Evolutionary conservation across 2,797 vertebrate genomes (phyloP).

Genomic region (Rhinophrynus dorsalis): DNA sequence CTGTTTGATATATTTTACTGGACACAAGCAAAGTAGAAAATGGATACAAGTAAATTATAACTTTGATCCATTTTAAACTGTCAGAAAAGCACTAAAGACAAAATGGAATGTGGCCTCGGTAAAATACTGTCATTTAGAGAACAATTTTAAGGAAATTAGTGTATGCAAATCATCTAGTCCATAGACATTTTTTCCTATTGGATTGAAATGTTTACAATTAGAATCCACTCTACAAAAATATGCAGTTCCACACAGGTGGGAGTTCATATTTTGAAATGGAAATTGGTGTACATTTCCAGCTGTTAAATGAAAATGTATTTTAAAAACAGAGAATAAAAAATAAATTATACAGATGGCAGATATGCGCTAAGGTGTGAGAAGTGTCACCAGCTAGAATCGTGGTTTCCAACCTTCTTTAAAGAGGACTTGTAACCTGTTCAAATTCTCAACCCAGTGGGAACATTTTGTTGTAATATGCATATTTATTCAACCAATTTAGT

Average conservation of each 20-base stretch:
- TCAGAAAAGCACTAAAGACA: conserved; percentile 61
- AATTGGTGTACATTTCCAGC: not conserved
- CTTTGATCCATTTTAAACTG: conserved; percentile 59
- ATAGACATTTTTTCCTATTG: conserved; percentile 46
- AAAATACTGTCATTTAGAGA: conserved; percentile 60
- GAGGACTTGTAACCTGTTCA: too few species aligned
- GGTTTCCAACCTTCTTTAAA: too few species aligned
- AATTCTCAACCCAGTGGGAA: too few species aligned
- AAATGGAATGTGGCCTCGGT: conserved; percentile 52
- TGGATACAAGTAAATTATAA: conserved; percentile 65
- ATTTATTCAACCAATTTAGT: too few species aligned
- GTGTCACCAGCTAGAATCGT: too few species aligned
- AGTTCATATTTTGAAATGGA: too few species aligned
- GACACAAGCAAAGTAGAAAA: conserved; percentile 61
- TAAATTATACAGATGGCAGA: too few species aligned
- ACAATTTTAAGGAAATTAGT: conserved; percentile 62
- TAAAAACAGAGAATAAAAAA: too few species aligned
- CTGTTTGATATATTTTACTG: conserved; percentile 64
- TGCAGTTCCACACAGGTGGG: not conserved
- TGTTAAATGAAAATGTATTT: not conserved
- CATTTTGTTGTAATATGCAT: too few species aligned
- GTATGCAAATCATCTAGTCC: conserved; percentile 57
- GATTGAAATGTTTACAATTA: conserved; percentile 52
- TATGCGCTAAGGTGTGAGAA: too few species aligned
- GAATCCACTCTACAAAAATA: conserved; percentile 54